A percentile compares a stretch with the other conserved stretches of the same genome.
Conservation (phyloP, 2,888 invertebrate species). For the Chamaedrilus cognettii region DNA sequence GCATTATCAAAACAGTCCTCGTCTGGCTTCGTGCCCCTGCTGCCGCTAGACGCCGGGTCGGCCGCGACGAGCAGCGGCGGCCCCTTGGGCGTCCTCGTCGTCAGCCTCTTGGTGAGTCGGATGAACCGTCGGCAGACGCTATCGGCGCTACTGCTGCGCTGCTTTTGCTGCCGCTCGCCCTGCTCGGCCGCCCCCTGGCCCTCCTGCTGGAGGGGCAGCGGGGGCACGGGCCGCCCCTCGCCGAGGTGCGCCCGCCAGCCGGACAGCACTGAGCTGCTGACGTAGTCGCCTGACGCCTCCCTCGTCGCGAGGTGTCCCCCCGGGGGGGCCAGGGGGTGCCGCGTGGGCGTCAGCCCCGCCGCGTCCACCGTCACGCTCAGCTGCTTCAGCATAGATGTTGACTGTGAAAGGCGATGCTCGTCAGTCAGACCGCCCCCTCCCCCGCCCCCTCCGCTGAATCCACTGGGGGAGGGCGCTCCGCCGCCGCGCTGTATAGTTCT, state of each 20-base stretch:
- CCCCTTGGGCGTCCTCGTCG: background rate
- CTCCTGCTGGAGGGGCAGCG: background rate
- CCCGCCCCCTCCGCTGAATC: too few species aligned
- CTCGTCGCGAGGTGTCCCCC: background rate
- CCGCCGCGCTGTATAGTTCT: conserved; percentile 13
- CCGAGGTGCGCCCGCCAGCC: conserved; percentile 5
- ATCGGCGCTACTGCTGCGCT: conserved; percentile 18
- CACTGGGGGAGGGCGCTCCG: too few species aligned
- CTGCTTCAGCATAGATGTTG: conserved; percentile 17
- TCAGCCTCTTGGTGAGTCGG: background rate
- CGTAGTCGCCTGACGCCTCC: conserved; percentile 13
- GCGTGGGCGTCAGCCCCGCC: background rate
- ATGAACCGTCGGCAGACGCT: conserved; percentile 12
- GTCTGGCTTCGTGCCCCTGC: background rate
- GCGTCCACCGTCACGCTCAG: conserved; percentile 4
- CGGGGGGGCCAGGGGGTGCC: background rate
- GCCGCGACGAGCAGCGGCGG: background rate
- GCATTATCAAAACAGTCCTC: background rate
- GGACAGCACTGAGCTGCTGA: conserved; percentile 5
- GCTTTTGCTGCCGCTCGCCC: background rate
- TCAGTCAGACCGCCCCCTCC: background rate
- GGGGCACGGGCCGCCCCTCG: conserved; percentile 5
- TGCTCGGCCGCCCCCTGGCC: conserved; percentile 2
- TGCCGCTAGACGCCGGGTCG: background rate
- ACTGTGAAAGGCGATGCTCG: background rate